phyloP scores from a whole-genome alignment of 2,113 vertebrate genomes.

The Prochilodus magdalenae region DNA sequence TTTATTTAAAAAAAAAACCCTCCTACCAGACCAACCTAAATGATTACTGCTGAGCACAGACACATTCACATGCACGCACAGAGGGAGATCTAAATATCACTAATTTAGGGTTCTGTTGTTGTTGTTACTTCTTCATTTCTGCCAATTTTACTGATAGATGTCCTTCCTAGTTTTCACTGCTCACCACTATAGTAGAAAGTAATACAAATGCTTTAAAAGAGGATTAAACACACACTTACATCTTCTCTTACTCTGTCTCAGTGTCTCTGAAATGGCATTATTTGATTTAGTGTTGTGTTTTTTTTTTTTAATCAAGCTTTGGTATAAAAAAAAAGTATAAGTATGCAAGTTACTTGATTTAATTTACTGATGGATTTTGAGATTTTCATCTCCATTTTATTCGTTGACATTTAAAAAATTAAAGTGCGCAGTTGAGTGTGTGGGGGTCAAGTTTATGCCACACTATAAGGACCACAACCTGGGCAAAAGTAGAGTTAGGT shows the following conservation, averaged over 20 bases:
- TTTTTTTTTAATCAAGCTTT: background rate
- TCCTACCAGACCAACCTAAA: slow-evolving; percentile 12
- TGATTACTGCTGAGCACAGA: slow-evolving; percentile 9
- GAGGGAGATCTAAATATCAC: background rate
- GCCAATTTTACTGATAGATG: background rate
- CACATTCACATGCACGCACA: slow-evolving; percentile 10
- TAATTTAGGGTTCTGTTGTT: background rate
- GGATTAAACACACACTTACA: no score
- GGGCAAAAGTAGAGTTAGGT: no score
- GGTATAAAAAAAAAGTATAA: background rate
- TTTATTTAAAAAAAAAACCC: no score
- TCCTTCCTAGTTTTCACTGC: no score
- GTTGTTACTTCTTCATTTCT: no score
- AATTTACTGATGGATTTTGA: background rate
- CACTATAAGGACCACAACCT: no score
- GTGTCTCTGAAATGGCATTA: background rate
- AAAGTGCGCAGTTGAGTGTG: no score
- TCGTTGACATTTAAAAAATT: background rate
- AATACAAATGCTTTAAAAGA: no score
- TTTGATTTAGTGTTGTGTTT: background rate
- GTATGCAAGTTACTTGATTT: background rate
- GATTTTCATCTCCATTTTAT: background rate
- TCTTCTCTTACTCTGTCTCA: no score
- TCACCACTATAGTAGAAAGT: no score
- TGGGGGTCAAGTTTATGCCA: no score